Percentiles rank a stretch among this genome's conserved stretches.
phyloP scores from a whole-genome alignment of 2,888 invertebrate species.

The Halictus ligatus region DNA sequence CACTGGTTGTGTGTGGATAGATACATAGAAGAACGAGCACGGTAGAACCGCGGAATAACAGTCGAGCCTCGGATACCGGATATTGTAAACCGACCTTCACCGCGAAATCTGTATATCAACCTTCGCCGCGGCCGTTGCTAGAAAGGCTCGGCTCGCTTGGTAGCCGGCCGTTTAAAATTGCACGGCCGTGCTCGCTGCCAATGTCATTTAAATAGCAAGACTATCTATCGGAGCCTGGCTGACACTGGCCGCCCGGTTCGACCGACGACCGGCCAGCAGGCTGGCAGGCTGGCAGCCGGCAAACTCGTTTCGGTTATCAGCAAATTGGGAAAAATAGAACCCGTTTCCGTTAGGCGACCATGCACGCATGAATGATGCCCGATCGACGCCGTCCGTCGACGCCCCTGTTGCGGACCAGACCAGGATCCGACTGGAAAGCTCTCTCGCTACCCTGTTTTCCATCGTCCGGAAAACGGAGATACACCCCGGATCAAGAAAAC shows the following conservation, averaged over 20 bases:
- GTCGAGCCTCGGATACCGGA: slow-evolving; percentile 60
- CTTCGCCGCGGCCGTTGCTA: slow-evolving; percentile 47
- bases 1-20: slow-evolving; percentile 28
- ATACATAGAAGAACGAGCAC: slow-evolving; percentile 6
- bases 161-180: slow-evolving; percentile 40
- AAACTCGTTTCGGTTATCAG: slow-evolving; percentile 30
- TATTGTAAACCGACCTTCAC: slow-evolving; percentile 68
- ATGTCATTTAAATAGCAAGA: slow-evolving; percentile 44
- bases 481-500: not conserved
- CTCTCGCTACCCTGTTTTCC: not conserved
- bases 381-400: slow-evolving; percentile 10
- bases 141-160: not conserved
- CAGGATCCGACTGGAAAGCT: not conserved
- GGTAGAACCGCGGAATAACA: slow-evolving; percentile 44
- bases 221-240: slow-evolving; percentile 3
- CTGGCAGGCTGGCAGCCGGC: slow-evolving; percentile 3
- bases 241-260: not conserved
- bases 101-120: slow-evolving; percentile 66
- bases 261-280: not conserved
- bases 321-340: slow-evolving; percentile 34
- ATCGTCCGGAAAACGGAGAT: not conserved
- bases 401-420: not conserved
- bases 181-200: slow-evolving; percentile 41
- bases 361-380: slow-evolving; percentile 19
- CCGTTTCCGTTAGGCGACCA: slow-evolving; percentile 33